phyloP scores from a whole-genome alignment of 2,113 vertebrate species.

The Fulica atra region DNA sequence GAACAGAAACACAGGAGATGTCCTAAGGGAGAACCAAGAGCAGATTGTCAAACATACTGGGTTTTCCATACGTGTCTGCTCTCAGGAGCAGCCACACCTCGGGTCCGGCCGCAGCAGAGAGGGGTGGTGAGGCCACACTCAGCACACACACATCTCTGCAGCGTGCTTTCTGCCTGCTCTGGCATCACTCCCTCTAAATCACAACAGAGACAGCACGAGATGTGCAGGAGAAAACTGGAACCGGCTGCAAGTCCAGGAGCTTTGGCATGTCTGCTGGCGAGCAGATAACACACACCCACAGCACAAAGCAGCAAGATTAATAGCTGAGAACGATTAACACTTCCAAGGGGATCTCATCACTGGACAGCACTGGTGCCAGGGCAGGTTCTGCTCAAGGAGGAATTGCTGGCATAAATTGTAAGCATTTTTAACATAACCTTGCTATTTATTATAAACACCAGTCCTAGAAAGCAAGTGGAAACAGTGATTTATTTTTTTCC shows the following conservation, averaged over 20 bases:
- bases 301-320: neutral
- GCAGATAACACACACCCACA: neutral
- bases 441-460: neutral
- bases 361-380: neutral
- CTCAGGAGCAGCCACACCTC: neutral
- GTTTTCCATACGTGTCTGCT: neutral
- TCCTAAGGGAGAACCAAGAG: neutral
- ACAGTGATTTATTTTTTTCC: neutral
- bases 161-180: rapidly evolving
- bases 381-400: neutral
- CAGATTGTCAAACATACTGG: rapidly evolving
- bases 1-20: neutral
- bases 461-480: neutral
- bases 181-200: neutral
- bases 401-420: neutral
- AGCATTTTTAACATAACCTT: neutral
- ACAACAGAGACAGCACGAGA: neutral
- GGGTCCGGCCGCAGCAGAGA: neutral
- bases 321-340: neutral
- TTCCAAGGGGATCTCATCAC: neutral
- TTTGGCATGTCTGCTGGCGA: rapidly evolving
- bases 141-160: neutral
- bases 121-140: neutral
- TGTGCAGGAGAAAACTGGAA: neutral
- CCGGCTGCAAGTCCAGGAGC: neutral